Evolutionary conservation across 1,140 invertebrate genomes (phyloP), one percentile per base, ranked within the genome.

Genomic region (Periplaneta americana): DNA sequence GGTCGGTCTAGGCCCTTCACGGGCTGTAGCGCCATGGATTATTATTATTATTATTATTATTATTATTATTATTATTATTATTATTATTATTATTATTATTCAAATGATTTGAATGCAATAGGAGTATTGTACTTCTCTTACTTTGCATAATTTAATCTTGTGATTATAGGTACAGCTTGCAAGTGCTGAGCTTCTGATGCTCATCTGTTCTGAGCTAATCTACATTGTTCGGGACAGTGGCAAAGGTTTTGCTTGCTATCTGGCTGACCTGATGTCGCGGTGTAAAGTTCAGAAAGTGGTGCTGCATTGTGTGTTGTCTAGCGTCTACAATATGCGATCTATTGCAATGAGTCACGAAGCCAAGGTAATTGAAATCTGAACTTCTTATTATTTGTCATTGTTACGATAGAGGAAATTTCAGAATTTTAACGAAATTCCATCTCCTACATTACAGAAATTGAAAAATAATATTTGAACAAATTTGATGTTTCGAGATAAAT

Each of bases 281-380:
- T 96, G 95, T 85, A 97, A 97, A 88, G 91, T 98, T 34, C 96
- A 98, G 88, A 97, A 97, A 87, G 94, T 96, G n/a, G 89, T 96
- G 34, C 89, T 98, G 39, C 95, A 97, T 86, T 96, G 95, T 87
- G 88, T 97, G 34, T 90, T 96, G 18, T 94, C 95, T 11, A 95
- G 93, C 34, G 95, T 97, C 5, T 90, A 93, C 84, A 91, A 92
- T 84, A 90, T 91, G 87, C 91, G 90, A 48, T 88, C 86, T 80
- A 87, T 85, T 11, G 48, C 17, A 74, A 75, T 34, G 22, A 66
- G 48, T 28, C 48, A 66, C 6, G 48, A 66, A 28, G 22, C 18
- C 9, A 77, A 34, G 75, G 75, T 77, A 33, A 66, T 66, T 66
- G 48, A 66, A 28, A n/a, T n/a, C n/a, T n/a, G n/a, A n/a, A n/a